Percentiles rank a stretch among this genome's conserved stretches.
Evolutionary conservation across 2,888 invertebrate genomes (phyloP).

Genomic region (Sinelater perroti): DNA sequence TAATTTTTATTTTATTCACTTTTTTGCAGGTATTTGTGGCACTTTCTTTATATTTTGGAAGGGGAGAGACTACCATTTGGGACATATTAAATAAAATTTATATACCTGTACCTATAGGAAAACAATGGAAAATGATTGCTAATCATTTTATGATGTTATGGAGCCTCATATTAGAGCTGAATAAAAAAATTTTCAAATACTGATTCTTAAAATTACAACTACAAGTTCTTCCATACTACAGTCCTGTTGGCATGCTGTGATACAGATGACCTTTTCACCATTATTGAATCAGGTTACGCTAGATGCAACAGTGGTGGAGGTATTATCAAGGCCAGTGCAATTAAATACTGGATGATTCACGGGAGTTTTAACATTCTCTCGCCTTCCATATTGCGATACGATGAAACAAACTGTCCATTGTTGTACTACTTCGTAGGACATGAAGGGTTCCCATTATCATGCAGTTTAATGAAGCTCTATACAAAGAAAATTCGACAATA

Average conservation of each 20-base stretch:
- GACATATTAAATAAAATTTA: slow-evolving; percentile 34
- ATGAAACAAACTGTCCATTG: slow-evolving; percentile 27
- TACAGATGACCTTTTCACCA: slow-evolving; percentile 44
- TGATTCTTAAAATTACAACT: slow-evolving; percentile 45
- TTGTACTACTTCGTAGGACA: slow-evolving; percentile 27
- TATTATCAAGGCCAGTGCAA: slow-evolving; percentile 40
- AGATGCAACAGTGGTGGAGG: slow-evolving; percentile 4
- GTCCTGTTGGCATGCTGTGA: slow-evolving; percentile 45
- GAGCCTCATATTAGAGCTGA: slow-evolving; percentile 41
- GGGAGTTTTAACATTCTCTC: too few species aligned
- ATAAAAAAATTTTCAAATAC: slow-evolving; percentile 44
- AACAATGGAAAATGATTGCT: slow-evolving; percentile 44
- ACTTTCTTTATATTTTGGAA: slow-evolving; percentile 39
- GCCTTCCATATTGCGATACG: slow-evolving; percentile 27
- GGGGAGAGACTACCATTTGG: slow-evolving; percentile 44
- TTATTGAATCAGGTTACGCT: slow-evolving; percentile 42
- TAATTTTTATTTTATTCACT: slow-evolving; percentile 16
- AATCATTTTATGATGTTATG: slow-evolving; percentile 40
- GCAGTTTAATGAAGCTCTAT: slow-evolving; percentile 46
- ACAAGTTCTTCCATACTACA: slow-evolving; percentile 44
- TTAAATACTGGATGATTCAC: slow-evolving; percentile 40
- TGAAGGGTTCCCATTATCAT: slow-evolving; percentile 44
- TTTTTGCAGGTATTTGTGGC: slow-evolving; percentile 42
- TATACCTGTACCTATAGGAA: slow-evolving; percentile 34
- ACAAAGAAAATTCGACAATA: slow-evolving; percentile 40